Conservation (phyloP, 2,888 invertebrate genomes). For the Lasiommata megera region DNA sequence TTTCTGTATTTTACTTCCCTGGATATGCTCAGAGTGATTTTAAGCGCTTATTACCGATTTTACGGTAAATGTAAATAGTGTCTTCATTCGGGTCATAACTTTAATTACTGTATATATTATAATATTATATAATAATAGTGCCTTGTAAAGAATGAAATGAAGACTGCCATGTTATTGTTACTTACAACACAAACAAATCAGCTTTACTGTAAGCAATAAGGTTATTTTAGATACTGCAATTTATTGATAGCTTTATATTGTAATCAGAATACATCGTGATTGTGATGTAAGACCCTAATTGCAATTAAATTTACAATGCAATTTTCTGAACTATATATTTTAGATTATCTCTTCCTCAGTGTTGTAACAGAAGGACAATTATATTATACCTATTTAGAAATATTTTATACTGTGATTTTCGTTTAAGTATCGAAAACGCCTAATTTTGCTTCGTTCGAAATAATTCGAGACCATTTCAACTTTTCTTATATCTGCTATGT, state of each 20-base stretch:
- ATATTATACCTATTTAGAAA: slow-evolving; percentile 33
- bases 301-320: neutral
- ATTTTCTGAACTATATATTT: slow-evolving; percentile 31
- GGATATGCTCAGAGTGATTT: slow-evolving; percentile 77
- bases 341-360: slow-evolving; percentile 35
- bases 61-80: slow-evolving; percentile 77
- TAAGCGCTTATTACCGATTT: slow-evolving; percentile 81
- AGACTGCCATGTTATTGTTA: slow-evolving; percentile 78
- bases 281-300: slow-evolving; percentile 14
- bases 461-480: slow-evolving; percentile 24
- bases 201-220: slow-evolving; percentile 79
- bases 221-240: slow-evolving; percentile 53
- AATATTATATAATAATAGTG: slow-evolving; percentile 60
- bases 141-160: slow-evolving; percentile 70
- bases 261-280: slow-evolving; percentile 25
- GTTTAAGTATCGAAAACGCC: slow-evolving; percentile 45
- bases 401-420: slow-evolving; percentile 57
- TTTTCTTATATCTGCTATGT: slow-evolving; percentile 3
- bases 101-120: slow-evolving; percentile 69
- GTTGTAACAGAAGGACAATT: slow-evolving; percentile 5
- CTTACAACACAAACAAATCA: slow-evolving; percentile 65
- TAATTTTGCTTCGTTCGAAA: slow-evolving; percentile 32
- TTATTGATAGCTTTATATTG: slow-evolving; percentile 40
- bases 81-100: slow-evolving; percentile 70
- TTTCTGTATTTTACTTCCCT: slow-evolving; percentile 51